Conservation (phyloP, 2,888 invertebrate species). For the Eucriotettix oculatus region DNA sequence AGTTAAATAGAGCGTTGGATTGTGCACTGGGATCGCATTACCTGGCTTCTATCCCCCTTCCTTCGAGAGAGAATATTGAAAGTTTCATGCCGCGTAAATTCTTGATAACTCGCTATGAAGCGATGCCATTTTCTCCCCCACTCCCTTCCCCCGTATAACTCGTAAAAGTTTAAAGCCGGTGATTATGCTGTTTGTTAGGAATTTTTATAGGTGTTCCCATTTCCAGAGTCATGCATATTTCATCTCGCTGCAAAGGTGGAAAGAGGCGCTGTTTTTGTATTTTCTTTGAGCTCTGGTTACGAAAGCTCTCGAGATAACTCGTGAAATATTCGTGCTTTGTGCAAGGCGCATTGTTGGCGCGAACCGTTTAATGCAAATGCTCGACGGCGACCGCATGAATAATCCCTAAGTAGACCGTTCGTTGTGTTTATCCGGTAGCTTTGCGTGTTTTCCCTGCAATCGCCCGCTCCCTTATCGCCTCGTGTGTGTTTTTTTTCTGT, state of each 20-base stretch:
- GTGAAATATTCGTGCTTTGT: not conserved
- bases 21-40: not conserved
- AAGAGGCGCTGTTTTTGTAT: not conserved
- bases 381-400: not conserved
- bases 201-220: conserved; percentile 7
- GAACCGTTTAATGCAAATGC: not conserved
- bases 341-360: not conserved
- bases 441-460: not conserved
- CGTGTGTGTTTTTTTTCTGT: not conserved
- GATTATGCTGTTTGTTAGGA: conserved; percentile 10
- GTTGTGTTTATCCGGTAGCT: not conserved
- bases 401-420: not conserved
- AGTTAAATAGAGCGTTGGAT: too few species aligned
- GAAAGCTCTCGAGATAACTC: not conserved
- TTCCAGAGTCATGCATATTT: conserved; percentile 8
- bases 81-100: conserved; percentile 5
- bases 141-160: conserved; percentile 1
- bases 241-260: not conserved
- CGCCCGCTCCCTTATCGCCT: not conserved
- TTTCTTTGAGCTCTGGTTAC: not conserved
- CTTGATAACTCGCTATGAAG: conserved; percentile 5
- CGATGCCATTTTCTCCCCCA: conserved; percentile 1
- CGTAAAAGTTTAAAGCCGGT: conserved; percentile 9
- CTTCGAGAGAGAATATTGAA: conserved; percentile 3
- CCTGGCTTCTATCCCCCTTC: not conserved